Conservation (phyloP, 2,888 invertebrate genomes). For the Himalopsyche japonica region DNA sequence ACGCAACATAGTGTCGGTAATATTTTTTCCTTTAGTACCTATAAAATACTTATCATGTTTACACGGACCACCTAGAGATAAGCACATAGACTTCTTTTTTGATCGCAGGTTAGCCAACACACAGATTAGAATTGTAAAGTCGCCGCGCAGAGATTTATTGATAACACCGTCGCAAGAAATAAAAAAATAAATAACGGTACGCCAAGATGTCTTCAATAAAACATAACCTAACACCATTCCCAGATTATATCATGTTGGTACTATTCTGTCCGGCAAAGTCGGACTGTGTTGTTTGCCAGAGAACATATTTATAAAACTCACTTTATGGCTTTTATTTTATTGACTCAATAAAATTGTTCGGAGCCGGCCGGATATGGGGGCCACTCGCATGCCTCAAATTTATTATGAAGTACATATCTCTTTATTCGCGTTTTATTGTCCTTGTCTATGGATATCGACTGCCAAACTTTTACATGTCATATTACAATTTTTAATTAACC, state of each 20-base stretch:
- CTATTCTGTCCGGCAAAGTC: not conserved
- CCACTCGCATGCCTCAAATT: constrained; percentile 10
- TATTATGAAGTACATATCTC: constrained; percentile 2
- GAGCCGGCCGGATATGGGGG: constrained; percentile 1
- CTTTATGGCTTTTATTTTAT: constrained; percentile 33
- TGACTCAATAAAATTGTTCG: constrained; percentile 30
- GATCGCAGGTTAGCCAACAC: not conserved
- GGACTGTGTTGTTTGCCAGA: constrained; percentile 10
- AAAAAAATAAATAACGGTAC: not conserved
- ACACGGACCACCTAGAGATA: not conserved
- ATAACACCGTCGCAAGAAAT: not conserved
- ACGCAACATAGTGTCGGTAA: too few relatives aligned
- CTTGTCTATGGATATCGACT: constrained; percentile 6
- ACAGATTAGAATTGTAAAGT: not conserved
- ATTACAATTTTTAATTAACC: not conserved
- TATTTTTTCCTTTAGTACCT: too few relatives aligned
- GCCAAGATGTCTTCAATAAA: not conserved
- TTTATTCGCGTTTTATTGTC: constrained; percentile 14
- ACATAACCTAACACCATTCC: not conserved
- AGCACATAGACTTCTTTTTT: not conserved
- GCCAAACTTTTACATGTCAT: not conserved
- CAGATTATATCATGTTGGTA: not conserved
- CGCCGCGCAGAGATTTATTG: not conserved
- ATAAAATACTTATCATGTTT: not conserved
- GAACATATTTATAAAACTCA: constrained; percentile 32